phyloP scores from a whole-genome alignment of 2,888 invertebrate genomes.

The Phyllotreta cruciferae region DNA sequence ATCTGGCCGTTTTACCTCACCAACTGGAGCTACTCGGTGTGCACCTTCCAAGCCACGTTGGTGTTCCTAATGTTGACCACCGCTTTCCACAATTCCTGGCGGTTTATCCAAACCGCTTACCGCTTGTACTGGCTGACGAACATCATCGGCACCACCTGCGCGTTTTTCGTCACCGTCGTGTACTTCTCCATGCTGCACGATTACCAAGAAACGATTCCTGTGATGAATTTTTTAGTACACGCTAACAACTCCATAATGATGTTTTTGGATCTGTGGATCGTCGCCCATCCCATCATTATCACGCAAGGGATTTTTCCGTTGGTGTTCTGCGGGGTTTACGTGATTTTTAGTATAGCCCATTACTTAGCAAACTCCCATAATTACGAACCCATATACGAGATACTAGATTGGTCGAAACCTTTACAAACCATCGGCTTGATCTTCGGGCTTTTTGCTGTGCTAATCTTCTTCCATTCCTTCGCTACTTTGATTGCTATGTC shows the following conservation, averaged over 20 bases:
- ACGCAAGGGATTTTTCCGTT: conserved; percentile 69
- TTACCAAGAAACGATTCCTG: conserved; percentile 61
- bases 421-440: neutral
- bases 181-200: conserved; percentile 70
- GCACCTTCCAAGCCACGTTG: conserved; percentile 66
- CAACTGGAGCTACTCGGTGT: conserved; percentile 72
- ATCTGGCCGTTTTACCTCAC: conserved; percentile 79
- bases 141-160: conserved; percentile 71
- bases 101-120: conserved; percentile 47
- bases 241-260: conserved; percentile 77
- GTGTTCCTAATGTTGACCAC: conserved; percentile 52
- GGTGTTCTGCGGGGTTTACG: conserved; percentile 68
- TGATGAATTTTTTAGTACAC: conserved; percentile 76
- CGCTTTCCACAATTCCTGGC: conserved; percentile 38
- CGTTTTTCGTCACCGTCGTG: conserved; percentile 76
- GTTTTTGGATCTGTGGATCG: conserved; percentile 74
- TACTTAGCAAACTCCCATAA: conserved; percentile 53
- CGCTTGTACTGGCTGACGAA: conserved; percentile 73
- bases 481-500: neutral
- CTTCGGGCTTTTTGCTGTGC: neutral
- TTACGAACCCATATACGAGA: neutral
- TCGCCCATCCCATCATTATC: conserved; percentile 75
- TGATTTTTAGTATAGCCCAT: conserved; percentile 72
- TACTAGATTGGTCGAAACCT: conserved; percentile 9
- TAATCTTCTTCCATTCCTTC: neutral